Percentiles rank a stretch among this genome's conserved stretches.
phyloP scores from a whole-genome alignment of 1,140 invertebrate genomes.

The Nasonia giraulti region DNA sequence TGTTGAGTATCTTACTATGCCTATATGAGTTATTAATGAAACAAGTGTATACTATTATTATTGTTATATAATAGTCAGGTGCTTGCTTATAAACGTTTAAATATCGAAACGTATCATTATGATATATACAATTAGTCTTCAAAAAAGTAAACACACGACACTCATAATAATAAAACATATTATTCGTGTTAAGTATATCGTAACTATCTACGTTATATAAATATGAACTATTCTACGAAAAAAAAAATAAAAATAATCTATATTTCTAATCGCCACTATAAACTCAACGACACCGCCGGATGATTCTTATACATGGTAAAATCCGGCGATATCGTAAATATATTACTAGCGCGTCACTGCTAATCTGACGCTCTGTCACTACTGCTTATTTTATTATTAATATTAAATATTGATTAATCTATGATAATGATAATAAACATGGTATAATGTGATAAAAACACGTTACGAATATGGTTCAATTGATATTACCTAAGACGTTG shows the following conservation, averaged over 20 bases:
- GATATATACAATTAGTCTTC: constrained; percentile 51
- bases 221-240: constrained; percentile 65
- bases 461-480: constrained; percentile 27
- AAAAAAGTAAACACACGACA: constrained; percentile 64
- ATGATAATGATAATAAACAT: constrained; percentile 41
- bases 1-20: constrained; percentile 52
- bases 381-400: constrained; percentile 34
- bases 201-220: constrained; percentile 68
- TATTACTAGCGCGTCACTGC: constrained; percentile 29
- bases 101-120: constrained; percentile 37
- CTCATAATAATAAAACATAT: constrained; percentile 61
- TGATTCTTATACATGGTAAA: background rate
- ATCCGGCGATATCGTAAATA: background rate
- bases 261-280: constrained; percentile 42
- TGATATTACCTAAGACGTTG: constrained; percentile 26
- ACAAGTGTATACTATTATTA: background rate
- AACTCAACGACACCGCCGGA: constrained; percentile 31
- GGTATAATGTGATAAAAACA: constrained; percentile 16
- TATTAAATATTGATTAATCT: constrained; percentile 7
- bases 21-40: constrained; percentile 31
- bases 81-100: background rate
- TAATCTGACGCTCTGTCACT: constrained; percentile 37
- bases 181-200: constrained; percentile 61
- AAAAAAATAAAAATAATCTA: constrained; percentile 52
- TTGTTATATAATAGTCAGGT: constrained; percentile 16